Conservation (phyloP, 2,113 vertebrate species). For the Datnioides undecimradiatus region DNA sequence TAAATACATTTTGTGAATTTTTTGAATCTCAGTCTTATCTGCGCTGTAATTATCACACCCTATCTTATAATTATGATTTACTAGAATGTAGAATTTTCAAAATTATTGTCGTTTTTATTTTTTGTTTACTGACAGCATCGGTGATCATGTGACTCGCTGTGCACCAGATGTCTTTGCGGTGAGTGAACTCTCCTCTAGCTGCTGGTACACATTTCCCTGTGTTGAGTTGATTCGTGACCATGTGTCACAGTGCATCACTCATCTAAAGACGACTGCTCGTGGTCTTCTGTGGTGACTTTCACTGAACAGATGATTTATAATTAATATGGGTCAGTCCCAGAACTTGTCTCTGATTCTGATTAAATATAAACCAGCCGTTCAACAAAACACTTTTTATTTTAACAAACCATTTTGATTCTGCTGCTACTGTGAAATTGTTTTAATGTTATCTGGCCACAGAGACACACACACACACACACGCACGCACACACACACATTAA, state of each 20-base stretch:
- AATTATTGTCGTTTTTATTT: neutral
- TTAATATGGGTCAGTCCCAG: neutral
- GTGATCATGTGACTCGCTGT: neutral
- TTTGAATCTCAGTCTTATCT: too few relatives aligned
- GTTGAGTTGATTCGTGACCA: neutral
- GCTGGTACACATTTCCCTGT: neutral
- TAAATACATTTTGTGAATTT: too few relatives aligned
- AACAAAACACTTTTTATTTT: neutral
- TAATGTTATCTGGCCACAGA: neutral
- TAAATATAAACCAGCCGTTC: neutral
- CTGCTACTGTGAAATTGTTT: constrained; percentile 26
- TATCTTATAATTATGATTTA: too few relatives aligned
- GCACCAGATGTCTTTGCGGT: neutral
- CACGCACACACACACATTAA: constrained; percentile 27
- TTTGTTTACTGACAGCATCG: neutral
- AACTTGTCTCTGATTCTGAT: neutral
- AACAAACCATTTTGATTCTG: neutral
- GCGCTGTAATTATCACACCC: too few relatives aligned
- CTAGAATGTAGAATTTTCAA: too few relatives aligned
- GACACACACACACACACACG: neutral
- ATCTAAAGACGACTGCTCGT: neutral
- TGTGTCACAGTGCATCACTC: neutral
- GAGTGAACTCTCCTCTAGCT: neutral
- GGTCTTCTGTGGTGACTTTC: neutral
- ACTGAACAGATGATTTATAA: constrained; percentile 6